These are phyloP conservation scores for Ochlodes sylvanus DNA, from an alignment of 2,888 invertebrate species.

Conservation along the genomic window DNA sequence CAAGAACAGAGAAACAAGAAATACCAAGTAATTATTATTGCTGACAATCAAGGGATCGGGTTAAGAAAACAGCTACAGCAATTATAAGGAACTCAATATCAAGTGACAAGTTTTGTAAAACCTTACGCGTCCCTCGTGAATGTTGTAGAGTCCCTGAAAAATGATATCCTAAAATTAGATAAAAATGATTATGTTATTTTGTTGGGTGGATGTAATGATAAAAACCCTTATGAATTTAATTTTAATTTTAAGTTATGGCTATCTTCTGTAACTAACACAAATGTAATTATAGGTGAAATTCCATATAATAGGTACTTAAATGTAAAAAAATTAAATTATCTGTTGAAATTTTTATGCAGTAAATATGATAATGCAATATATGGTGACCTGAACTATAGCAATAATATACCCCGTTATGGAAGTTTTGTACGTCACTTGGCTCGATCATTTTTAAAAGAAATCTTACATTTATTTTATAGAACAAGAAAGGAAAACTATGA, in stretches of 20 bases:
- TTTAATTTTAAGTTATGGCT: constrained; percentile 11
- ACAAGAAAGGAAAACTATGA: no score
- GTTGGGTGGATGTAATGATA: not conserved
- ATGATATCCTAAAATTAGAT: not conserved
- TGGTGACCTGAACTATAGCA: not conserved
- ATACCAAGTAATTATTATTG: constrained; percentile 1
- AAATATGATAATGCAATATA: no score
- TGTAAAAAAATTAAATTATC: constrained; percentile 18
- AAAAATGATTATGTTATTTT: constrained; percentile 12
- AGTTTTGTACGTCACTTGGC: not conserved
- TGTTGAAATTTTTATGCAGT: constrained; percentile 2
- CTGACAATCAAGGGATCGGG: constrained; percentile 2
- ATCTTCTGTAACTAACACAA: constrained; percentile 2
- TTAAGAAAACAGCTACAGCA: not conserved
- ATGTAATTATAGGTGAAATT: constrained; percentile 11
- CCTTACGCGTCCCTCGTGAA: not conserved
- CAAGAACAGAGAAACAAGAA: no score
- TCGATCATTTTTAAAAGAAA: constrained; percentile 5
- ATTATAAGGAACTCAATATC: not conserved
- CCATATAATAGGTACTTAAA: constrained; percentile 4
- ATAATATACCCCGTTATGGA: not conserved
- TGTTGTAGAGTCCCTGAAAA: not conserved
- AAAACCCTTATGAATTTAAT: constrained; percentile 4
- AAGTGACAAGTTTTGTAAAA: constrained; percentile 12
- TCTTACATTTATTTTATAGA: constrained; percentile 10